These are phyloP conservation scores for Danio jaintianensis DNA, from an alignment of 2,797 vertebrate species.

Conservation along the genomic window DNA sequence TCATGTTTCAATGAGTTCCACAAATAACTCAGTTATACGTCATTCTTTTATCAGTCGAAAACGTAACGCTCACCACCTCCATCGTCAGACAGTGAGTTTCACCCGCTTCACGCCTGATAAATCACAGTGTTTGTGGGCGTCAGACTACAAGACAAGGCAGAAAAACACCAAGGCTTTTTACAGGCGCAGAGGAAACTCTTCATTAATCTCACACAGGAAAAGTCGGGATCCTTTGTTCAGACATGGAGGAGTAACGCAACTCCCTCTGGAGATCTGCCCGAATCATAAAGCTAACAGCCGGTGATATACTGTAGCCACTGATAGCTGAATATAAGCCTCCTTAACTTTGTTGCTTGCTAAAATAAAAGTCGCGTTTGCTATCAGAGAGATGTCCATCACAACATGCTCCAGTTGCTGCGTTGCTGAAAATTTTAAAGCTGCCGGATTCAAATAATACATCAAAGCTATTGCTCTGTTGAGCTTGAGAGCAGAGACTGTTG, in stretches of 20 bases:
- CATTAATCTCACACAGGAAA: constrained; percentile 27
- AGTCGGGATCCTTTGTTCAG: background rate
- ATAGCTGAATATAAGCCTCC: constrained; percentile 19
- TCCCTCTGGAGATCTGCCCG: constrained; percentile 28
- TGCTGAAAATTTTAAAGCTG: constrained; percentile 25
- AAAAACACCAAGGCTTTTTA: background rate
- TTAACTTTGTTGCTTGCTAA: constrained; percentile 21
- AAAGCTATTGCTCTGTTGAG: constrained; percentile 21
- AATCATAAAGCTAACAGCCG: constrained; percentile 33
- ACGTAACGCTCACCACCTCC: constrained; percentile 19
- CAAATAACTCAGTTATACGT: constrained; percentile 6
- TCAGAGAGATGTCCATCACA: constrained; percentile 26
- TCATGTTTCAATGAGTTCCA: background rate
- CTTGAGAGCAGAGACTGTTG: constrained; percentile 14
- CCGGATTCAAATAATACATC: constrained; percentile 44
- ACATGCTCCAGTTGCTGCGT: background rate
- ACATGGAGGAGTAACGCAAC: constrained; percentile 4
- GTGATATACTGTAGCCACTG: constrained; percentile 35
- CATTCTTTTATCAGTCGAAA: constrained; percentile 24
- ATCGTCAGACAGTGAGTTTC: constrained; percentile 33
- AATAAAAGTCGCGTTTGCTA: constrained; percentile 12
- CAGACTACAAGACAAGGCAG: background rate
- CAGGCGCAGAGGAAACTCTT: constrained; percentile 38
- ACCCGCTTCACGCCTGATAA: constrained; percentile 21
- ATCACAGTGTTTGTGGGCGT: constrained; percentile 35